Evolutionary conservation across 2,888 invertebrate species (phyloP), one percentile per base, ranked within the genome.

Genomic region (Endotricha flammealis): DNA sequence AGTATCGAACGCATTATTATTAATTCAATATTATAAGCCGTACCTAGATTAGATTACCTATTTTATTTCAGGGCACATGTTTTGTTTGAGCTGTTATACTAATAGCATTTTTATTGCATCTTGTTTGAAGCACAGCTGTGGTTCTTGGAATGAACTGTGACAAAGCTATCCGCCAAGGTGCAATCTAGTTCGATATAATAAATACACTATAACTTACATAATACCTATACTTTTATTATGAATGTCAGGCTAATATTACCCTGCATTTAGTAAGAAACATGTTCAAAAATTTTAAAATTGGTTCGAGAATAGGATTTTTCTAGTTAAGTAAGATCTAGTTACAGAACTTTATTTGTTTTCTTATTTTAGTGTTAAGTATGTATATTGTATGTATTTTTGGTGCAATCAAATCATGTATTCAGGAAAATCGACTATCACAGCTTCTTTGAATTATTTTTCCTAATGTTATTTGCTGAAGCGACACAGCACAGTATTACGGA

Each of bases 181-280:
- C 14, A 4, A 24, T 14, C 11, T 25, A 12, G 16, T 13, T 14
- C 2, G 10, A 35, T 23, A 9, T 29, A 43, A 50, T 54, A 58
- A 48, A 47, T 56, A 54, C 58, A 64, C 63, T 64, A 64, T 62
- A 57, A 54, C 68, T 70, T 73, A 68, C 38, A 69, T 60, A n/a
- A n/a, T n/a, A n/a, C n/a, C n/a, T n/a, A n/a, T n/a, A n/a, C 64
- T 65, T 70, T 63, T 65, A 64, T 60, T 58, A 56, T 63, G 64
- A 71, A 64, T 67, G 70, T 67, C 74, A 81, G 79, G 83, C 82
- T 78, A 70, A 64, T 58, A 46, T 64, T 81, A 82, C 82, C 82
- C 82, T 82, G 83, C 73, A 72, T 77, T 70, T 65, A 69, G 71
- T 71, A 69, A 70, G 72, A 76, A 75, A 71, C 55, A 58, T 67